These are phyloP conservation scores for Acanthacorydalis orientalis DNA, from an alignment of 2,888 invertebrate species.

Conservation along the genomic window DNA sequence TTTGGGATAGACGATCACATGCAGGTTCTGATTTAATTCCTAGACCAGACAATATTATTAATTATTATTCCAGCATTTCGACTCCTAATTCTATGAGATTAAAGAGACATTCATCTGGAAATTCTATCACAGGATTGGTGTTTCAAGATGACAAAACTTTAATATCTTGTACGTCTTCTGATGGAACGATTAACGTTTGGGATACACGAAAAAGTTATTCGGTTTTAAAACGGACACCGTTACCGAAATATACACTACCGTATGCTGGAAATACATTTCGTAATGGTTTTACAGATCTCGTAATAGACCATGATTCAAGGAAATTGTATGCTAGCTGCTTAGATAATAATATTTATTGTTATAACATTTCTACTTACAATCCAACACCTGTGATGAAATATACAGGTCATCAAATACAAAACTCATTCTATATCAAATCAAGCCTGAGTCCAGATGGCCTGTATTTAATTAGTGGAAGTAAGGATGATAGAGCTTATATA, in stretches of 20 bases:
- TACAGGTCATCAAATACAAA: conserved; percentile 52
- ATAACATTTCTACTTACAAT: conserved; percentile 55
- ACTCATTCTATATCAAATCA: conserved; percentile 73
- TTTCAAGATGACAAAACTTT: conserved; percentile 68
- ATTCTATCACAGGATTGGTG: conserved; percentile 66
- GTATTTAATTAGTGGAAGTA: conserved; percentile 78
- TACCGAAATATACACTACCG: conserved; percentile 53
- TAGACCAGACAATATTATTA: conserved; percentile 55
- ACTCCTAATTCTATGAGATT: conserved; percentile 23
- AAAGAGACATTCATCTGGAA: conserved; percentile 26
- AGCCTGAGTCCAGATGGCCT: conserved; percentile 63
- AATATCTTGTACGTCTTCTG: conserved; percentile 73
- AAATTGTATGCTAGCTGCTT: conserved; percentile 74
- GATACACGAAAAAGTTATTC: conserved; percentile 71
- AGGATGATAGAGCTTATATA: conserved; percentile 70
- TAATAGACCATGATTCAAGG: conserved; percentile 49
- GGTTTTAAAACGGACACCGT: conserved; percentile 45
- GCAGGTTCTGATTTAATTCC: conserved; percentile 27
- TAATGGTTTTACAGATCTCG: conserved; percentile 61
- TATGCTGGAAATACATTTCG: conserved; percentile 50
- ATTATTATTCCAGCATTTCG: conserved; percentile 20
- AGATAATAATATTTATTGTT: conserved; percentile 74
- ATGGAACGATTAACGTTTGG: conserved; percentile 63
- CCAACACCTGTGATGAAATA: conserved; percentile 45
- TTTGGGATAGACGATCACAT: conserved; percentile 61